Conservation (phyloP, 2,888 invertebrate species). For the Marasmarcha lunaedactyla region DNA sequence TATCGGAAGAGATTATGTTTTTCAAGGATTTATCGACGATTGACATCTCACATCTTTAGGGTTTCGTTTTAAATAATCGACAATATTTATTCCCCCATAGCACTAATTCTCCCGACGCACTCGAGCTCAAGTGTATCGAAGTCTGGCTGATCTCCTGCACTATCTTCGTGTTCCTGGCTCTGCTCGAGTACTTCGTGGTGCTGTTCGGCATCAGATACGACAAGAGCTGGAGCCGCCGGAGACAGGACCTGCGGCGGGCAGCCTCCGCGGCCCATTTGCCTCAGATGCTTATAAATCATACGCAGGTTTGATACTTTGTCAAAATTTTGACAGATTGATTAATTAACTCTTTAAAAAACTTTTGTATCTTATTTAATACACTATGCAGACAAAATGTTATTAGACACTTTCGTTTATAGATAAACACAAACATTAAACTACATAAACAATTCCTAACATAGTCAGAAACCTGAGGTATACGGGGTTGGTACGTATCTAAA, state of each 20-base stretch:
- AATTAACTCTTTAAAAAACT: neutral
- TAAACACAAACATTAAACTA: no score
- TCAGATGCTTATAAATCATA: conserved; percentile 54
- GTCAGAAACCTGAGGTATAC: no score
- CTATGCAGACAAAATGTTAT: no score
- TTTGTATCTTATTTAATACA: neutral
- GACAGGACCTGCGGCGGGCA: conserved; percentile 50
- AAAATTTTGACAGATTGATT: neutral
- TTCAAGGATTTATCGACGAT: no score
- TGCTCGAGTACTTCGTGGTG: conserved; percentile 74
- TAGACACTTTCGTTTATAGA: no score
- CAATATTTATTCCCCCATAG: no score
- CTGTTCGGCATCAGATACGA: conserved; percentile 75
- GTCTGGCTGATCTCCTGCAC: conserved; percentile 77
- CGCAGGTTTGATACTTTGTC: conserved; percentile 49
- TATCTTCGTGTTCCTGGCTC: conserved; percentile 73
- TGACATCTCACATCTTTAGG: no score
- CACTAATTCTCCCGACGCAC: conserved; percentile 74
- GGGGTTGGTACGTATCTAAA: no score
- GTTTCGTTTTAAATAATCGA: no score
- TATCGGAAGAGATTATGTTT: no score
- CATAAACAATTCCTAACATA: no score
- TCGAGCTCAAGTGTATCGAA: conserved; percentile 74
- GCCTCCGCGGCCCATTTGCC: conserved; percentile 54
- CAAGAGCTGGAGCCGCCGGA: conserved; percentile 71